Base-by-base conservation (phyloP, 2,113 vertebrate genomes). In the Trematomus loennbergii region DNA sequence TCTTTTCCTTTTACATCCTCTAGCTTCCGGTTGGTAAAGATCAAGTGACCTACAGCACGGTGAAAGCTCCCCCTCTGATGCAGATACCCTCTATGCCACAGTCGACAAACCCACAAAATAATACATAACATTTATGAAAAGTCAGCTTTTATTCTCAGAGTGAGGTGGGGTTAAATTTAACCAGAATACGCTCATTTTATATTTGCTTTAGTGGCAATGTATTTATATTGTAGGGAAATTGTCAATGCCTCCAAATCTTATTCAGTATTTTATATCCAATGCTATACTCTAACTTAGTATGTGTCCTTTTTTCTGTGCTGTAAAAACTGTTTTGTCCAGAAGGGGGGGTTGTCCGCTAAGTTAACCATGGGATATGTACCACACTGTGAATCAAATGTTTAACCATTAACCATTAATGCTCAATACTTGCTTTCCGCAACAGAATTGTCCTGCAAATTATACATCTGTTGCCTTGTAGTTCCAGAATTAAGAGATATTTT, bases 21-120 rank as follows among this genome's bases (percentile, higher is more conserved):
- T n/a, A 72, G 59, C 17, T 58, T 63, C 10, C 0, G 6, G 58
- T 20, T 8, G 54, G 17, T 25, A 54, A 67, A n/a, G 55, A 48
- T 12, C 59, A 5, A 12, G 78, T 88, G 66, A 89, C 67, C 11
- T 84, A 86, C 71, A 69, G 20, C 57, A 46, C 69, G 0, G 77
- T 88, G 40, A 88, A 45, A 36, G 5, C 12, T 55, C 0, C 18
- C 8, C 50, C 33, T 33, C 59, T 53, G 9, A 49, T 63, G 59
- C 60, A 29, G 75, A 82, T 40, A 29, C 29, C 58, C 48, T 81
- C 50, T 75, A 81, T 1, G 36, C 74, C 0, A 49, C 59, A 20
- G 2, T 81, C 71, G 63, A 16, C 13, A n/a, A 64, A 40, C 3
- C 15, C 2, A 48, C 46, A 0, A 1, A 1, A 50, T 66, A 33